Percentiles rank a stretch among this genome's conserved stretches.
Evolutionary conservation across 1,140 invertebrate genomes (phyloP).

Genomic region (Drosophila tsacasi): DNA sequence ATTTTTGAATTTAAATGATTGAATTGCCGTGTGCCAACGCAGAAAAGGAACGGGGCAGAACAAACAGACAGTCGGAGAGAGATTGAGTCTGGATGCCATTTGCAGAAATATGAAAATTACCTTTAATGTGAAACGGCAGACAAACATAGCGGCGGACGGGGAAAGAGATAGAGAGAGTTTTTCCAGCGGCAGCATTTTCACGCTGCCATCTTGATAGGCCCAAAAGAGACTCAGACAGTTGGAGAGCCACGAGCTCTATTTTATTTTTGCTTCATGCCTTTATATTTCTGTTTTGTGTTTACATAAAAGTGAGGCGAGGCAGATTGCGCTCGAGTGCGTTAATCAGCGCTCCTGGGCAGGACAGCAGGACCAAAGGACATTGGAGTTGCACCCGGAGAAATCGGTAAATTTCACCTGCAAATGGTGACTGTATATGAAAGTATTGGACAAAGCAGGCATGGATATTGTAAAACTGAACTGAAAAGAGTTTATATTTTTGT

Average conservation of each 20-base stretch:
- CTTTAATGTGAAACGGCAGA: slow-evolving; percentile 74
- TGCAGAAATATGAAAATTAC: slow-evolving; percentile 80
- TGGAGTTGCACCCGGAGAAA: slow-evolving; percentile 18
- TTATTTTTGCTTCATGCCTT: slow-evolving; percentile 75
- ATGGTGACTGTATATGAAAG: too few relatives aligned
- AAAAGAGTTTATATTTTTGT: neutral
- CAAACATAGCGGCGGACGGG: slow-evolving; percentile 28
- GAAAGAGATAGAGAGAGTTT: slow-evolving; percentile 9
- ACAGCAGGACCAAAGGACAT: slow-evolving; percentile 10
- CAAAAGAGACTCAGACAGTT: slow-evolving; percentile 38
- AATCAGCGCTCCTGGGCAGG: slow-evolving; percentile 76
- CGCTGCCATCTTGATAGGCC: slow-evolving; percentile 38
- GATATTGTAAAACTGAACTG: neutral
- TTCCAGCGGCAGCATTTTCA: slow-evolving; percentile 44
- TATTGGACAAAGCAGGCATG: neutral
- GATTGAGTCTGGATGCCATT: slow-evolving; percentile 51
- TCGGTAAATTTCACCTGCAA: neutral
- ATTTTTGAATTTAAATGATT: slow-evolving; percentile 81
- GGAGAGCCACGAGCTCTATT: slow-evolving; percentile 61
- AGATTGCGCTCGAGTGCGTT: slow-evolving; percentile 83
- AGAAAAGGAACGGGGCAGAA: slow-evolving; percentile 24
- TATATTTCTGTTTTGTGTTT: slow-evolving; percentile 83
- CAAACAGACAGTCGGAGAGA: slow-evolving; percentile 16
- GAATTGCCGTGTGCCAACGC: slow-evolving; percentile 60
- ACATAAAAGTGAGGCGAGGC: slow-evolving; percentile 82